A percentile compares a stretch with the other conserved stretches of the same genome.
Conservation (phyloP, 2,888 invertebrate genomes). For the Cheilosia scutellata region DNA sequence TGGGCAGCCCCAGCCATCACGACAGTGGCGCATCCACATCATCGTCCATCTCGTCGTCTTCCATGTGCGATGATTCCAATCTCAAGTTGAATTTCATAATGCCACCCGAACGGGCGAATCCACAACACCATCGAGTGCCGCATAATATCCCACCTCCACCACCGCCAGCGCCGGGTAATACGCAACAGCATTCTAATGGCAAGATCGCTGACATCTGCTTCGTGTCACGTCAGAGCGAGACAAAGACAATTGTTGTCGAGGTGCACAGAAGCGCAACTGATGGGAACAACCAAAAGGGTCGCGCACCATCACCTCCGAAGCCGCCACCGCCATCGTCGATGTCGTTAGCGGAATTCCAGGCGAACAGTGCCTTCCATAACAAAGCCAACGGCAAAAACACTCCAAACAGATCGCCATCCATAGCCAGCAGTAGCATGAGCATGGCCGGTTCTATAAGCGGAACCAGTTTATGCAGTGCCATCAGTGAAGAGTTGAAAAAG, state of each 20-base stretch:
- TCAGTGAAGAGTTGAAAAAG: slow-evolving; percentile 89
- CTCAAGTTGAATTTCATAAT: slow-evolving; percentile 63
- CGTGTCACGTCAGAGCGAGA: slow-evolving; percentile 84
- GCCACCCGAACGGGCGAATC: slow-evolving; percentile 64
- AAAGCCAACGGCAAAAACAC: slow-evolving; percentile 33
- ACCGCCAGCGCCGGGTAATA: slow-evolving; percentile 54
- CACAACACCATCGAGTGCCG: slow-evolving; percentile 74
- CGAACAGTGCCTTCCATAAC: slow-evolving; percentile 27
- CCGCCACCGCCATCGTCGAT: slow-evolving; percentile 75
- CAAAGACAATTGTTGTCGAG: slow-evolving; percentile 90
- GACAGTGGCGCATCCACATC: slow-evolving; percentile 68
- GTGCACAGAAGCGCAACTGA: slow-evolving; percentile 87
- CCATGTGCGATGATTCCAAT: slow-evolving; percentile 64
- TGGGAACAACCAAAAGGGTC: slow-evolving; percentile 68
- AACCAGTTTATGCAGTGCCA: slow-evolving; percentile 87
- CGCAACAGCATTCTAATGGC: slow-evolving; percentile 71
- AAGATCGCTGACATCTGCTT: slow-evolving; percentile 84
- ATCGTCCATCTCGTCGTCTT: slow-evolving; percentile 64
- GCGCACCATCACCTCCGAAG: slow-evolving; percentile 82
- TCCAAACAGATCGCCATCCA: slow-evolving; percentile 73
- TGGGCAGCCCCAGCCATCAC: slow-evolving; percentile 76
- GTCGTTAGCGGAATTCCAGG: slow-evolving; percentile 50
- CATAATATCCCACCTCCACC: slow-evolving; percentile 74
- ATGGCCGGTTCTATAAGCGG: slow-evolving; percentile 79
- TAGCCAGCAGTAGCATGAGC: slow-evolving; percentile 75